Conservation (phyloP, 2,797 vertebrate genomes). For the Notolabrus celidotus region DNA sequence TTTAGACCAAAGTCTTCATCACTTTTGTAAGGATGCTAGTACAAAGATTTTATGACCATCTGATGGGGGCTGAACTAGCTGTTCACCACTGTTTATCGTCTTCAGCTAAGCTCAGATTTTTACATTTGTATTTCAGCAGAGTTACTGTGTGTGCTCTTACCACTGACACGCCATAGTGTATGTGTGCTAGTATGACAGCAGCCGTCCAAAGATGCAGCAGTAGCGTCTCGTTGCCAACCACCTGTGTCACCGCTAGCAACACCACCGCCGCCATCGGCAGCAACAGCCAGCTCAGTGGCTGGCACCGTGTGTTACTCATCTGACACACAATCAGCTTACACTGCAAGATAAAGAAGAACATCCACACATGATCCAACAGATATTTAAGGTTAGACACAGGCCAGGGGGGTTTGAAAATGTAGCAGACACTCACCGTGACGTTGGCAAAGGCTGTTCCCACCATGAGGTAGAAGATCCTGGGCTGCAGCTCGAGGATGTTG, state of each 20-base stretch:
- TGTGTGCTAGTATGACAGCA: slow-evolving; percentile 88
- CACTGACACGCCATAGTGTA: slow-evolving; percentile 96
- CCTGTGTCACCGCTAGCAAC: slow-evolving; percentile 77
- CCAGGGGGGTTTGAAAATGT: no score
- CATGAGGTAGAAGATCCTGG: slow-evolving; percentile 95
- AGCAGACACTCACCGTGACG: slow-evolving; percentile 89
- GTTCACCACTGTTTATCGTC: not conserved
- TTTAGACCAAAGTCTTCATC: no score
- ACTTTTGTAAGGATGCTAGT: no score
- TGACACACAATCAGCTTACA: slow-evolving; percentile 98
- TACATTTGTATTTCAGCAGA: not conserved
- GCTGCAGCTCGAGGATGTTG: slow-evolving; percentile 90
- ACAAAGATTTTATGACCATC: no score
- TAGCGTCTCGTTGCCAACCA: slow-evolving; percentile 78
- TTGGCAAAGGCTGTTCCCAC: slow-evolving; percentile 97
- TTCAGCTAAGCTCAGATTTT: not conserved
- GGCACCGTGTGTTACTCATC: slow-evolving; percentile 97
- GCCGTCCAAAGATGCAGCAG: slow-evolving; percentile 88
- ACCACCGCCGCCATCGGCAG: slow-evolving; percentile 88
- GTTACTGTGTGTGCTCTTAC: slow-evolving; percentile 80
- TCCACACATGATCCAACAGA: not conserved
- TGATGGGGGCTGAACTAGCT: no score
- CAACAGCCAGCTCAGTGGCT: slow-evolving; percentile 92
- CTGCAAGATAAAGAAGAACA: slow-evolving; percentile 73
- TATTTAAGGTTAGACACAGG: not conserved